Evolutionary conservation across 2,797 vertebrate species (phyloP).

Genomic region (Lithobates pipiens): DNA sequence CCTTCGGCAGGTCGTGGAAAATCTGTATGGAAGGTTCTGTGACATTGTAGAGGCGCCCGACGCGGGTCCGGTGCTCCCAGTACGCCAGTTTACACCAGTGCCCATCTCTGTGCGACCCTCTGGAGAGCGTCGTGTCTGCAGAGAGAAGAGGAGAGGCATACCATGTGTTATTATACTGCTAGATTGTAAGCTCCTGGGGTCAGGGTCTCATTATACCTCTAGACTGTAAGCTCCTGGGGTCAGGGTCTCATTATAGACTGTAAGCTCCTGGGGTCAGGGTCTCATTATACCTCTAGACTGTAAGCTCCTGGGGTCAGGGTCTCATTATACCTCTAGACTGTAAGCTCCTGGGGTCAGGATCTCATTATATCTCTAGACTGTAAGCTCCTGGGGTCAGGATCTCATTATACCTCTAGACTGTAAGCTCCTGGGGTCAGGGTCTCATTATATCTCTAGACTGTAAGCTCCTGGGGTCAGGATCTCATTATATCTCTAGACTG

Average conservation of each 20-base stretch:
- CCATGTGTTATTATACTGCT: background rate
- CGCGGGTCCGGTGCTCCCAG: constrained; percentile 70
- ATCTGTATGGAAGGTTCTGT: constrained; percentile 64
- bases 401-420: background rate
- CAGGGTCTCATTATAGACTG: constrained; percentile 1
- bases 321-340: background rate
- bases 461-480: background rate
- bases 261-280: background rate
- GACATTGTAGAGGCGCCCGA: constrained; percentile 68
- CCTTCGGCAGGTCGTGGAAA: constrained; percentile 66
- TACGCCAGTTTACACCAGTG: constrained; percentile 76
- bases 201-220: constrained; percentile 4
- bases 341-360: background rate
- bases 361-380: background rate
- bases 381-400: background rate
- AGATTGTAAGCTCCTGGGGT: constrained; percentile 1
- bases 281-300: background rate
- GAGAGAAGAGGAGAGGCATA: background rate
- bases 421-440: background rate
- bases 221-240: constrained; percentile 8
- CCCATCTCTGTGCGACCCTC: constrained; percentile 27
- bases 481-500: background rate
- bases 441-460: background rate
- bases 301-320: background rate
- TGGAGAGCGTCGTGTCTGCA: constrained; percentile 64